Evolutionary conservation across 2,797 vertebrate genomes (phyloP).

Genomic region (Potorous gilbertii): DNA sequence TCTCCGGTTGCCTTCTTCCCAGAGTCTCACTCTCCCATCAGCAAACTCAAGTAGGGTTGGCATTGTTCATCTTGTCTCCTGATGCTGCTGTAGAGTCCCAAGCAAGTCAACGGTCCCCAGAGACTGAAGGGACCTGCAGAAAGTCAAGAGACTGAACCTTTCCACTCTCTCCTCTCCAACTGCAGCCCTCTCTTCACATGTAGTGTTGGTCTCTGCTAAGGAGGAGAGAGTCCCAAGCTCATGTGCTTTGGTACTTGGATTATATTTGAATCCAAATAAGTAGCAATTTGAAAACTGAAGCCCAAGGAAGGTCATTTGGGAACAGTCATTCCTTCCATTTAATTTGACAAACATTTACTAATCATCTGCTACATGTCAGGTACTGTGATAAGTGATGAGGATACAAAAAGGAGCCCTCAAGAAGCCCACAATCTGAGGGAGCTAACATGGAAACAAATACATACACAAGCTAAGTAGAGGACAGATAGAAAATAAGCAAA

Average conservation of each 20-base stretch:
- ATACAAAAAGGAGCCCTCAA: neutral
- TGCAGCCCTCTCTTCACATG: neutral
- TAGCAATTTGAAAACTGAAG: neutral
- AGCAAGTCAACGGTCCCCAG: neutral
- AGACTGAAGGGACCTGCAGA: too few species aligned
- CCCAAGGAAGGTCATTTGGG: neutral
- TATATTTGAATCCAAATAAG: neutral
- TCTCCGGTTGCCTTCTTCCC: neutral
- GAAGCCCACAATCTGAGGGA: too few species aligned
- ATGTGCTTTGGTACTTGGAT: neutral
- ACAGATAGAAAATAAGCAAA: neutral
- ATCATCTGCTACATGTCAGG: neutral
- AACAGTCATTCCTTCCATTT: neutral
- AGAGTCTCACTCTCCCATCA: neutral
- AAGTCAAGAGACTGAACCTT: too few species aligned
- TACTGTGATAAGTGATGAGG: too few species aligned
- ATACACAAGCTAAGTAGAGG: neutral
- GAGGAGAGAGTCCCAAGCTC: neutral
- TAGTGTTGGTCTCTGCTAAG: neutral
- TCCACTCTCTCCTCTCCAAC: too few species aligned
- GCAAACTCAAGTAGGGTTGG: neutral
- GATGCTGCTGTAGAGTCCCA: neutral
- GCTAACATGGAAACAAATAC: neutral
- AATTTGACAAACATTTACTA: neutral
- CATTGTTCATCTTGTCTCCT: neutral